Base-by-base conservation (phyloP, 2,888 invertebrate genomes). In the Morpho deidamia region DNA sequence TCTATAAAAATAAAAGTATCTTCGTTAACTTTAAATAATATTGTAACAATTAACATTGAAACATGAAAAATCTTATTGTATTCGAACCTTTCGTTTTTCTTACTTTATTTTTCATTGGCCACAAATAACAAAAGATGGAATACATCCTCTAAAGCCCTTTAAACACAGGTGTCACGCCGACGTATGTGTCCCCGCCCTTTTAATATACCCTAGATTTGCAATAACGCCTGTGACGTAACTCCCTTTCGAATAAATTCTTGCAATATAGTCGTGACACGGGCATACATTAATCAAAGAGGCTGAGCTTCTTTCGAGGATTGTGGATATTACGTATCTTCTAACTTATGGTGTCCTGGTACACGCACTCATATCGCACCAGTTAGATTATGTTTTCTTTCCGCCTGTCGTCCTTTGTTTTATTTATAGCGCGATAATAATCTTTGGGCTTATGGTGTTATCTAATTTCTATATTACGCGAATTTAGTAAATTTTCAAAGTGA, bases 241-340 rank as follows among this genome's bases (percentile, higher is more conserved):
- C 74, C 72, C 74, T 71, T 71, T 66, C 66, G 67, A 71, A 69
- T 71, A 78, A 74, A 76, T 76, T 72, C 72, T 69, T 73, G 78
- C 74, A 83, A 85, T 85, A 84, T 83, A 81, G 81, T 81, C 78
- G 83, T 78, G 83, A 83, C 85, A 78, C 74, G 67, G 62, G 81
- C 77, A 84, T 82, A 86, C 87, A 88, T 88, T 88, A 84, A 88
- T 88, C 88, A 88, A 85, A 85, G 62, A 65, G 70, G 66, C 60
- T 64, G 65, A 65, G 66, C 67, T 62, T 67, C 67, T 65, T 60
- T 68, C 65, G 65, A 70, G 76, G 73, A 77, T 78, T 77, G 69
- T 70, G 68, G 80, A 84, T 87, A 87, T 88, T 85, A 76, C 79
- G 70, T 72, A 71, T 70, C 69, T 71, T 38, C 74, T 79, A 81